Conservation (phyloP, 2,113 vertebrate genomes). For the Azemiops feae region DNA sequence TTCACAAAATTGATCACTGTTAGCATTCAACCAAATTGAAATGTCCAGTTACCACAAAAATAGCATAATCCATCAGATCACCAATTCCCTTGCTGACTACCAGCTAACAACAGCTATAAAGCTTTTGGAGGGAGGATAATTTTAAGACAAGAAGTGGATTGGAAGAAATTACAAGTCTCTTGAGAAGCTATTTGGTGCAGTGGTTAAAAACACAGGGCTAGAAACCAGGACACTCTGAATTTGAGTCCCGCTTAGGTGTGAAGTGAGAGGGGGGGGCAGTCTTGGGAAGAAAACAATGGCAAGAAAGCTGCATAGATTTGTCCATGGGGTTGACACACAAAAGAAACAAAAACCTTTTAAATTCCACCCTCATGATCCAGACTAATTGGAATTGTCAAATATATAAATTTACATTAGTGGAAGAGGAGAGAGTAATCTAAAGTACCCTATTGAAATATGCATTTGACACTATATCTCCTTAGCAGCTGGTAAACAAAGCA, state of each 20-base stretch:
- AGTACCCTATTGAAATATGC: not conserved
- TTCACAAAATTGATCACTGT: not conserved
- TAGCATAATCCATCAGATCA: not conserved
- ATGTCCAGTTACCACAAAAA: not conserved
- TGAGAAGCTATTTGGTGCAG: not conserved
- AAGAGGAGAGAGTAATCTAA: not conserved
- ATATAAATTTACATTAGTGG: not conserved
- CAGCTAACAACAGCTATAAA: not conserved
- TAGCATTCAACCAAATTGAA: not conserved
- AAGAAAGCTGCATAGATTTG: not conserved
- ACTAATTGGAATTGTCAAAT: not conserved
- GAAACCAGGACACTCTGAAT: not conserved
- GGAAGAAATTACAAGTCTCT: not conserved
- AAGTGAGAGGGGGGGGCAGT: not conserved
- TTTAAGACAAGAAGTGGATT: not conserved
- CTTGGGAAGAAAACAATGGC: not conserved
- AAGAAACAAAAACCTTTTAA: not conserved
- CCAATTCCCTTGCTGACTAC: not conserved
- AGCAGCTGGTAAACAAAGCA: not conserved
- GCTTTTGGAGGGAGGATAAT: not conserved
- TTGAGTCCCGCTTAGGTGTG: not conserved
- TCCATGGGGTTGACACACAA: not conserved
- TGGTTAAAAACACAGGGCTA: not conserved
- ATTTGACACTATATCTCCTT: not conserved
- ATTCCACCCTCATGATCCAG: not conserved